phyloP scores from a whole-genome alignment of 2,797 vertebrate species.

The Catharus ustulatus region DNA sequence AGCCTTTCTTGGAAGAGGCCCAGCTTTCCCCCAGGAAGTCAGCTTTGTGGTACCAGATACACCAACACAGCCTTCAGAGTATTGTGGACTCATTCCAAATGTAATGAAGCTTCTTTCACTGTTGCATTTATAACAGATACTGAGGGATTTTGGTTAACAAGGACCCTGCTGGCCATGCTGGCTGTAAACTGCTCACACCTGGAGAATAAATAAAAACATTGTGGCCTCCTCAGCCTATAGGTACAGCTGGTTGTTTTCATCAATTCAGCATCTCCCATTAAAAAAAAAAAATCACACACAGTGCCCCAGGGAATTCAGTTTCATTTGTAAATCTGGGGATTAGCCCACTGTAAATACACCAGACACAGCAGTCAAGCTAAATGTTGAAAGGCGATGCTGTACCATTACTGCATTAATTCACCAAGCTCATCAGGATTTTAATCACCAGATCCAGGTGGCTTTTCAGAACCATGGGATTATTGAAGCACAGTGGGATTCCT shows the following conservation, averaged over 20 bases:
- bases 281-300: background rate
- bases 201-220: background rate
- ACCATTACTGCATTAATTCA: background rate
- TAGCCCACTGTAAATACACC: background rate
- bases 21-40: background rate
- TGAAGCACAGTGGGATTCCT: constrained; percentile 8
- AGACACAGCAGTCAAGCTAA: background rate
- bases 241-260: background rate
- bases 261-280: background rate
- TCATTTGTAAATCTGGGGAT: background rate
- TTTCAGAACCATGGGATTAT: constrained; percentile 1
- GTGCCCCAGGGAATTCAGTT: background rate
- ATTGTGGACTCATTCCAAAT: background rate
- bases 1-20: constrained; percentile 12
- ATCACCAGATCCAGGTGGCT: constrained; percentile 13
- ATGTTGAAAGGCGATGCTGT: background rate
- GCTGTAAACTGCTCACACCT: background rate
- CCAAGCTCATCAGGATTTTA: constrained; percentile 12
- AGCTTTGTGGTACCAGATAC: background rate
- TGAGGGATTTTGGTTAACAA: background rate
- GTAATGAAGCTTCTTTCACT: background rate
- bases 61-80: background rate
- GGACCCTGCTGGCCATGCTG: background rate
- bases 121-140: background rate
- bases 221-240: background rate